Base-by-base conservation (phyloP, 1,140 invertebrate species). In the Drosophila novamexicana region DNA sequence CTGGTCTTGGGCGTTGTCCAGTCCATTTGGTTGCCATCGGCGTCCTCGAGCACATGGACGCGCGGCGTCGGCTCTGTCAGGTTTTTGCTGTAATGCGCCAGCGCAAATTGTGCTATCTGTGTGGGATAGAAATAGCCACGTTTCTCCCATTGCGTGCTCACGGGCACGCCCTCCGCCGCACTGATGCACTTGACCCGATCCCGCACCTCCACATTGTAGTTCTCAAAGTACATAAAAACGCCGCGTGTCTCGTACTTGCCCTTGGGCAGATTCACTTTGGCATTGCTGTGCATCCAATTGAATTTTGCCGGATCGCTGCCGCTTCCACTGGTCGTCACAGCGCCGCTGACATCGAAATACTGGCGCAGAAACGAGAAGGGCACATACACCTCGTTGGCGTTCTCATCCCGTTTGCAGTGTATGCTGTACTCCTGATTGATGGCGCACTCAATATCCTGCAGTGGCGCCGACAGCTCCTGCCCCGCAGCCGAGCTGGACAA, bases 81-180 rank as follows among this genome's bases (percentile, higher is more conserved):
- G 93, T 98, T 97, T 93, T 99, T 99, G 92, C 97, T 98, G 93
- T 98, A 99, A 93, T 99, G 99, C 29, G 98, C 97, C 39, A 99
- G 93, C 0, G 97, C 99, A 93, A 98, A 99, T 92, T 99, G 99
- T 5, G 98, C 98, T 75, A 99, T 99, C 94, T 99, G 99, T 2
- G 98, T 99, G 0, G 98, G 98, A 93, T 99, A 99, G 92, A 96
- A 98, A 93, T 99, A 99, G 0, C 98, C 98, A 50, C 95, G 94
- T 22, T 95, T 96, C 70, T 98, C 96, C 98, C 98, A 99, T 90
- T 99, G 98, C 0, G 96, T 98, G 1, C 97, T 98, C 40, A 99
- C 95, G 0, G 98, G 98, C 7, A 99, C 97, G 64, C 97, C 97
- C 91, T 98, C 96, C 10, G 95, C 95, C 0, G 96, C 98, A 92